Evolutionary conservation across 2,888 invertebrate genomes (phyloP).

Genomic region (Noctuana brunneofusca): DNA sequence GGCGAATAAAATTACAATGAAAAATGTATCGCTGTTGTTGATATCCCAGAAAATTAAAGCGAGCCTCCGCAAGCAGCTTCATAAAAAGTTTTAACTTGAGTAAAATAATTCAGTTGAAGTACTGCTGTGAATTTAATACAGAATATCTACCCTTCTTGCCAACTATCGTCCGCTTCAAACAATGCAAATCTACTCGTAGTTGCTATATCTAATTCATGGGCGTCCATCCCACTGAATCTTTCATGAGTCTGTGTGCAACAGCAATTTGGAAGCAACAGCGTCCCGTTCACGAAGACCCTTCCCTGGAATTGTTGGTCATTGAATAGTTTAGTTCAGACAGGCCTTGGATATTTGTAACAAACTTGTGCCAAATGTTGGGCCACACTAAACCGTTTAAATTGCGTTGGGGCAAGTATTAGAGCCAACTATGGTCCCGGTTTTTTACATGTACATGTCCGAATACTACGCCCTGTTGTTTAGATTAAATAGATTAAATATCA

Average conservation of each 20-base stretch:
- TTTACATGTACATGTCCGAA: too few species aligned
- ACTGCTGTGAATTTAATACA: too few species aligned
- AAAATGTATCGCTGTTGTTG: too few species aligned
- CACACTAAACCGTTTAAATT: neutral
- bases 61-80: too few species aligned
- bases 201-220: constrained; percentile 22
- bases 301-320: constrained; percentile 7
- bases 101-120: too few species aligned
- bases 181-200: constrained; percentile 4
- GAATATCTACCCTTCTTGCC: neutral
- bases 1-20: too few species aligned
- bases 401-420: constrained; percentile 4
- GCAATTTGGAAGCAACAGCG: constrained; percentile 26
- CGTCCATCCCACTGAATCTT: constrained; percentile 40
- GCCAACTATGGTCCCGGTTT: neutral
- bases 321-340: neutral
- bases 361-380: constrained; percentile 7
- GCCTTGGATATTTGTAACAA: constrained; percentile 2
- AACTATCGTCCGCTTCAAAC: neutral
- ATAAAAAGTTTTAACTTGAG: too few species aligned
- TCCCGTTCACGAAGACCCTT: neutral
- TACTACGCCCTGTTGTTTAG: neutral
- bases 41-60: too few species aligned
- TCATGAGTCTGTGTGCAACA: constrained; percentile 36
- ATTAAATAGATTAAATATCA: too few species aligned